These are phyloP conservation scores for Scaeva pyrastri DNA, from an alignment of 2,888 invertebrate genomes.

Conservation along the genomic window DNA sequence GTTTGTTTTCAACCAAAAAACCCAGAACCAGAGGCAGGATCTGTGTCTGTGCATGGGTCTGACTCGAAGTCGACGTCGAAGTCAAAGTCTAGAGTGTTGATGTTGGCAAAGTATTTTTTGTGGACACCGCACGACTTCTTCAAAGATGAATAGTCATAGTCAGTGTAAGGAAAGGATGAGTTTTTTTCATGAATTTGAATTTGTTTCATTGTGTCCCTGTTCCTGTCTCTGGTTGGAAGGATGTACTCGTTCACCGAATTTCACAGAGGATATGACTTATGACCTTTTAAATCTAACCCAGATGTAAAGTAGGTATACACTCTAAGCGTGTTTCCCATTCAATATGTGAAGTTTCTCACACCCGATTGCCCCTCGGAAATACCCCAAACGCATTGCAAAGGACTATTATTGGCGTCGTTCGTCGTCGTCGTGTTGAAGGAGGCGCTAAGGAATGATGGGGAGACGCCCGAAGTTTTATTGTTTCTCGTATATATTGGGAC, in stretches of 20 bases:
- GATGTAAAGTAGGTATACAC: neutral
- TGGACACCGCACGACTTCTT: constrained; percentile 7
- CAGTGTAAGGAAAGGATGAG: neutral
- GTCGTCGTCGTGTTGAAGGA: neutral
- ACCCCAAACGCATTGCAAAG: constrained; percentile 9
- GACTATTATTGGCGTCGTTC: constrained; percentile 9
- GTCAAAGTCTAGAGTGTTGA: constrained; percentile 10
- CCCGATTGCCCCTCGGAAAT: neutral
- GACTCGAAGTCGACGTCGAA: no score
- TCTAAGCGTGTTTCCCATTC: neutral
- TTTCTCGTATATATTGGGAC: neutral
- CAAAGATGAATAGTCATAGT: constrained; percentile 26
- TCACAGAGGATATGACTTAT: constrained; percentile 12
- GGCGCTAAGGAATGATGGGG: neutral
- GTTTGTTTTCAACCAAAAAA: neutral
- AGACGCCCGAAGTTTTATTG: constrained; percentile 7
- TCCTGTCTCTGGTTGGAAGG: constrained; percentile 2
- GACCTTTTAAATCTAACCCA: constrained; percentile 31
- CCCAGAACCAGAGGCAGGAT: neutral
- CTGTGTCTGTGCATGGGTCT: no score
- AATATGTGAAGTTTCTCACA: no score
- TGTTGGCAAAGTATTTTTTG: constrained; percentile 7
- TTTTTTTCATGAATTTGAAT: neutral
- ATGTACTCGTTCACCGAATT: neutral
- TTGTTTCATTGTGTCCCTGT: neutral